Base-by-base conservation (phyloP, 2,113 vertebrate genomes). In the Mustelus asterias region DNA sequence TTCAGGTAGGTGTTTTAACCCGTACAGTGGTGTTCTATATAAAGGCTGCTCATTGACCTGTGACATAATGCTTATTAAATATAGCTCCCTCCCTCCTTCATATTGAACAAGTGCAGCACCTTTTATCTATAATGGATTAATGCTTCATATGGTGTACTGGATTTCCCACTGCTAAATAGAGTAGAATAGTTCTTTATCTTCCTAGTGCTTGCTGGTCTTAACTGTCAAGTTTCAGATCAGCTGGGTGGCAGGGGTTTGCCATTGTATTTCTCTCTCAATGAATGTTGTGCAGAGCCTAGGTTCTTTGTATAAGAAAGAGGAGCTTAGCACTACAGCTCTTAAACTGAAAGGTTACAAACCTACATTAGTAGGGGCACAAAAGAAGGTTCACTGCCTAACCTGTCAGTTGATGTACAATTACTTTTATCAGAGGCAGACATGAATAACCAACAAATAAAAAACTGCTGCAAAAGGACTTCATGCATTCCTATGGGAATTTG, bases 1-100 rank as follows among this genome's bases (percentile, higher is more conserved):
- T 96, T 0, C 85, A 97, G 97, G 98, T 99, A 97, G 97, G 97
- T 85, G 60, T n/a, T 85, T 95, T 41, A 22, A 54, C 41, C 48
- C 88, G 95, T 29, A 44, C 24, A 86, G 18, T 44, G 20, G n/a
- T 85, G 54, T 94, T 63, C 33, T 65, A 63, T 89, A 16, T 14
- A 96, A 96, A 37, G 63, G 29, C 41, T 48, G n/a, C 48, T 24
- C 13, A 58, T 20, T 92, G 29, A 90, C 24, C 54, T 89, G 20
- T 33, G 22, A 58, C 6, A 58, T 54, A 54, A 29, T 48, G 83
- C 83, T 24, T 24, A 48, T 6, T 24, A 20, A 26, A 33, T 89
- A 29, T 90, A 6, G 9, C 11, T 63, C 0, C 26, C 48, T 20
- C 41, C 60, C n/a, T 5, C 76, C 29, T 1, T 78, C 29, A 13